Conservation (phyloP, 2,888 invertebrate genomes). For the Sphecodes monilicornis region DNA sequence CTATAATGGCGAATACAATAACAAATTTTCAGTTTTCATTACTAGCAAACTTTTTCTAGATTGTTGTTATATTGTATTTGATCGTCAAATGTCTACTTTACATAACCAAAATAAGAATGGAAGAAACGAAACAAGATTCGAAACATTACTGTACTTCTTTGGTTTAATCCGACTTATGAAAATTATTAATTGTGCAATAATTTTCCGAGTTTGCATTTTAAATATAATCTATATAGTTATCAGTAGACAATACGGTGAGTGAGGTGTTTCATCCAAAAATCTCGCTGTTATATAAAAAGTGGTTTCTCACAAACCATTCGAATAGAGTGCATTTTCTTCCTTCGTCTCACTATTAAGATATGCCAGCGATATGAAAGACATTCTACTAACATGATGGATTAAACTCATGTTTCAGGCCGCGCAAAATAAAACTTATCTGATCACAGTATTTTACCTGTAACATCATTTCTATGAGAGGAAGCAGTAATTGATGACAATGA, state of each 20-base stretch:
- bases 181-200: neutral
- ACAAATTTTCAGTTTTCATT: neutral
- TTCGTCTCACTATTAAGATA: conserved; percentile 45
- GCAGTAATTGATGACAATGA: neutral
- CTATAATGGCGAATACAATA: neutral
- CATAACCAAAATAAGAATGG: neutral
- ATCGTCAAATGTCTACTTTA: neutral
- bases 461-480: neutral
- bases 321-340: conserved; percentile 36
- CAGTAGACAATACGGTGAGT: neutral
- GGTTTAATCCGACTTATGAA: neutral
- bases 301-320: conserved; percentile 9
- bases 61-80: neutral
- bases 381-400: conserved; percentile 12
- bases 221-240: neutral
- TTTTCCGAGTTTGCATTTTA: neutral
- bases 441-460: neutral
- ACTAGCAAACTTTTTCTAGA: neutral
- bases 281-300: neutral
- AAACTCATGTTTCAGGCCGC: neutral
- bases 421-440: conserved; percentile 7
- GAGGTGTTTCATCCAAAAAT: neutral
- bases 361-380: neutral
- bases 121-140: neutral
- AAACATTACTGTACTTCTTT: neutral